phyloP scores from a whole-genome alignment of 2,113 vertebrate genomes.

The Albula goreensis region DNA sequence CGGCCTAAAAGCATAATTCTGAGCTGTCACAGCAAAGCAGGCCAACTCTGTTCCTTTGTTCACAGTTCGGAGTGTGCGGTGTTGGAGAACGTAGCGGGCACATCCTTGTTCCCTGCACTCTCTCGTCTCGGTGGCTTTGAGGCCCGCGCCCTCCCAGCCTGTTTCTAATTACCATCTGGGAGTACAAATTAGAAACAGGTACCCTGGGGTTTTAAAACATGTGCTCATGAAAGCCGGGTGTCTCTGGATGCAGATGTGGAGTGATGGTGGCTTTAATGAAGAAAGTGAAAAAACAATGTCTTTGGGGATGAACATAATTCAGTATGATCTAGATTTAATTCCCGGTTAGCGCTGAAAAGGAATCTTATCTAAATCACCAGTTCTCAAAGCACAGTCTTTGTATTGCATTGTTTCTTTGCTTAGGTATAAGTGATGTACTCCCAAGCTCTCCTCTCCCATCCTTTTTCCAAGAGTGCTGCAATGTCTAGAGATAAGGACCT shows the following conservation, averaged over 20 bases:
- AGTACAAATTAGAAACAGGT: slow-evolving; percentile 61
- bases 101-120: neutral
- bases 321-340: slow-evolving; percentile 30
- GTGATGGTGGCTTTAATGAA: slow-evolving; percentile 42
- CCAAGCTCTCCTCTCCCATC: slow-evolving; percentile 27
- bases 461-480: slow-evolving; percentile 5
- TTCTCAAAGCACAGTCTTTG: slow-evolving; percentile 36
- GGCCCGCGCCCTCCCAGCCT: slow-evolving; percentile 21
- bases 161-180: slow-evolving; percentile 42
- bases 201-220: slow-evolving; percentile 37
- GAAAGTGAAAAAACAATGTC: slow-evolving; percentile 37
- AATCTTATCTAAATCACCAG: slow-evolving; percentile 13
- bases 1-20: neutral
- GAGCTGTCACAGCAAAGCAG: neutral
- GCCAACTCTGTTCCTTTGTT: neutral
- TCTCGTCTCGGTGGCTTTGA: slow-evolving; percentile 12
- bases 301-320: slow-evolving; percentile 32
- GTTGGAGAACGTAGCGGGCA: neutral
- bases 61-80: neutral
- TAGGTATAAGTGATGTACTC: slow-evolving; percentile 37
- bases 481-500: slow-evolving; percentile 7
- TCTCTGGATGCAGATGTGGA: slow-evolving; percentile 44
- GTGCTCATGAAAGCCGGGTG: slow-evolving; percentile 13
- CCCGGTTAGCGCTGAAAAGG: slow-evolving; percentile 34
- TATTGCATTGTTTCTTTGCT: slow-evolving; percentile 36